These are phyloP conservation scores for Nemapogon koenigi DNA, from an alignment of 2,888 invertebrate genomes.

Conservation along the genomic window DNA sequence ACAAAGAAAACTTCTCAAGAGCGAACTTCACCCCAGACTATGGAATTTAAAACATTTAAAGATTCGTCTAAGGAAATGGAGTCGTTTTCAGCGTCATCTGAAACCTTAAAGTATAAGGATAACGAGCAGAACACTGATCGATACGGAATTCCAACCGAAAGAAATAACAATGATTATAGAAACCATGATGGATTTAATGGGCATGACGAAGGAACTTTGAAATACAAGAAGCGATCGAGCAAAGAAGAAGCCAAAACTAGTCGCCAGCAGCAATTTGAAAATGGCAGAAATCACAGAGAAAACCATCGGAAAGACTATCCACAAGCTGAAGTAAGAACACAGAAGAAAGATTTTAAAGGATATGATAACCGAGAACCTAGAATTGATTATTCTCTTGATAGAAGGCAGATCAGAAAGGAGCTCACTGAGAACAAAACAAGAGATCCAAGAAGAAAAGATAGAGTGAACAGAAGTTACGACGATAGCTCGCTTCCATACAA, in stretches of 20 bases:
- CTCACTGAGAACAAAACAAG: slow-evolving; percentile 37
- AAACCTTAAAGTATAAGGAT: slow-evolving; percentile 56
- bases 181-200: slow-evolving; percentile 45
- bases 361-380: slow-evolving; percentile 44
- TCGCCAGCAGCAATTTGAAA: slow-evolving; percentile 34
- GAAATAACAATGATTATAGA: slow-evolving; percentile 40
- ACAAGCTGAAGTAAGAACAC: slow-evolving; percentile 41
- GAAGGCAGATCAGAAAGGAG: slow-evolving; percentile 45
- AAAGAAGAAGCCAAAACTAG: slow-evolving; percentile 44
- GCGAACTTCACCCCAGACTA: slow-evolving; percentile 39
- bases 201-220: slow-evolving; percentile 51
- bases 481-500: slow-evolving; percentile 51
- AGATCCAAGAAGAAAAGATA: slow-evolving; percentile 35
- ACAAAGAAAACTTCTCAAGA: slow-evolving; percentile 45
- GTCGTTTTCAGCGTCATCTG: slow-evolving; percentile 57
- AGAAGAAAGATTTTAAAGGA: slow-evolving; percentile 39
- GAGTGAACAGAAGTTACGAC: slow-evolving; percentile 48
- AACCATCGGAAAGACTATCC: slow-evolving; percentile 32
- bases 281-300: slow-evolving; percentile 33
- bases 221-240: slow-evolving; percentile 47
- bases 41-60: slow-evolving; percentile 62
- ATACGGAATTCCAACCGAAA: slow-evolving; percentile 49
- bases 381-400: slow-evolving; percentile 53
- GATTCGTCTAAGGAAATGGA: slow-evolving; percentile 56
- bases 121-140: slow-evolving; percentile 45